phyloP scores from a whole-genome alignment of 2,888 invertebrate species.

The Megalurothrips usitatus region DNA sequence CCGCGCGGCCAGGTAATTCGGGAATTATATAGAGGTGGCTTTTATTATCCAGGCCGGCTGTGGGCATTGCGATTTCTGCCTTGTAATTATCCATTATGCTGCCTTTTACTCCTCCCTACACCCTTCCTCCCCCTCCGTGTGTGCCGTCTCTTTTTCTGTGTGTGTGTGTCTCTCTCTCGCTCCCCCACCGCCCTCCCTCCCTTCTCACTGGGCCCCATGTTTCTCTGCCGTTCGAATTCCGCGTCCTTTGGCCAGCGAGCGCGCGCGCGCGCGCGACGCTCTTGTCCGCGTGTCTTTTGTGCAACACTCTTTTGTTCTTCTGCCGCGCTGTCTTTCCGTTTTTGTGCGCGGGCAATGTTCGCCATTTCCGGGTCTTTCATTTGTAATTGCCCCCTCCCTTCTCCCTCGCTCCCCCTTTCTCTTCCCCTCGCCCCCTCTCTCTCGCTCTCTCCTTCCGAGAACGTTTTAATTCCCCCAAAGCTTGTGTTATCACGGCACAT shows the following conservation, averaged over 20 bases:
- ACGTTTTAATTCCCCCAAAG: background rate
- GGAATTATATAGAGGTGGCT: background rate
- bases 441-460: background rate
- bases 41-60: slow-evolving; percentile 10
- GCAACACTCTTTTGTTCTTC: slow-evolving; percentile 6
- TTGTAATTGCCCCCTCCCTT: background rate
- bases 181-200: background rate
- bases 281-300: slow-evolving; percentile 15
- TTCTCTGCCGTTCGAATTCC: background rate
- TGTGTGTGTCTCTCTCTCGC: background rate
- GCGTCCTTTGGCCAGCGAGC: background rate
- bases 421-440: background rate
- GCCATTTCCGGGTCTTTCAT: slow-evolving; percentile 19
- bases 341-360: slow-evolving; percentile 15
- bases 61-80: slow-evolving; percentile 17
- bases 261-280: no score
- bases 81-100: slow-evolving; percentile 29
- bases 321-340: background rate
- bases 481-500: background rate
- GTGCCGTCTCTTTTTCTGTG: background rate
- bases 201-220: background rate
- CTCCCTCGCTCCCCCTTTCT: background rate
- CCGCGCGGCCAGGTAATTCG: background rate
- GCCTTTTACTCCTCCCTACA: slow-evolving; percentile 1
- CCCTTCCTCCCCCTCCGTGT: background rate